Evolutionary conservation across 2,797 vertebrate genomes (phyloP).

Genomic region (Pipistrellus nathusii): DNA sequence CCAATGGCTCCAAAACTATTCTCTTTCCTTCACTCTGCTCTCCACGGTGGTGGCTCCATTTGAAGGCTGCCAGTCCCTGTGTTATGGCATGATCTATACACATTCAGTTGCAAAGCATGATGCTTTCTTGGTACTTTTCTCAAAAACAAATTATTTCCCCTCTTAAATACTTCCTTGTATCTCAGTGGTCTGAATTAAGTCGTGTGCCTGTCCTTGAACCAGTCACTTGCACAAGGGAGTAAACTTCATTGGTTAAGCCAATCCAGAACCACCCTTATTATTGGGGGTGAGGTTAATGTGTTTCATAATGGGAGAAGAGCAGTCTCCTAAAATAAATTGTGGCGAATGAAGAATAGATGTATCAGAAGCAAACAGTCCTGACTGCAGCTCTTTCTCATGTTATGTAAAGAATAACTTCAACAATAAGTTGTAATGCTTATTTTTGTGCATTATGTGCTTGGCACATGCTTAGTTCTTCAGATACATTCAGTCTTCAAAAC

Average conservation of each 20-base stretch:
- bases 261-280: not conserved
- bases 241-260: not conserved
- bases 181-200: not conserved
- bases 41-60: not conserved
- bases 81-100: not conserved
- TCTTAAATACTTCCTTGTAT: not conserved
- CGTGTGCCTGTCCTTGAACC: not conserved
- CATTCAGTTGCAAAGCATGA: not conserved
- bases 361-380: not conserved
- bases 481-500: constrained; percentile 9
- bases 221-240: not conserved
- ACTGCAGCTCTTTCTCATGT: not conserved
- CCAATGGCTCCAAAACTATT: not conserved
- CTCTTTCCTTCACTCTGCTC: not conserved
- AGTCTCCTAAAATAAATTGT: not conserved
- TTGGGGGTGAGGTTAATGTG: not conserved
- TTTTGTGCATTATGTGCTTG: not conserved
- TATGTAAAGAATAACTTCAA: not conserved
- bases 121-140: not conserved
- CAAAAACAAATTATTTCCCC: not conserved
- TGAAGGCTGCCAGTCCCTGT: not conserved
- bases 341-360: not conserved
- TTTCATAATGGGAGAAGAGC: not conserved
- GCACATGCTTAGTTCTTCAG: not conserved
- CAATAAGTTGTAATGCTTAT: not conserved